Percentiles rank a stretch among this genome's conserved stretches.
Evolutionary conservation across 2,113 vertebrate species (phyloP).

Genomic region (Dolichotis patagonum): DNA sequence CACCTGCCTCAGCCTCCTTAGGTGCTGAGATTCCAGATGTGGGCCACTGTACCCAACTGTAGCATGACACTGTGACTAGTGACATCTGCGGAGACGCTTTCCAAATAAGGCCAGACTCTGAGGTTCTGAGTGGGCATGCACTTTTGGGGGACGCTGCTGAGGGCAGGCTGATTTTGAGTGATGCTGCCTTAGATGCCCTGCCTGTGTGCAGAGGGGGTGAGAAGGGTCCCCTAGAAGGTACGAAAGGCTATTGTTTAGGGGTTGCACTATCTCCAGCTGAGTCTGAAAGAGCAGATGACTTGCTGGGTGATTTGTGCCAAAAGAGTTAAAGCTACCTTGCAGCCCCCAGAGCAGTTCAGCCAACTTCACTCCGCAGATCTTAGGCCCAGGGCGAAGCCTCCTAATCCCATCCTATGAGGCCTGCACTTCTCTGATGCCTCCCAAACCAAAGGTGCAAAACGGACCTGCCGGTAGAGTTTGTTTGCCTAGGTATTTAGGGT

Average conservation of each 20-base stretch:
- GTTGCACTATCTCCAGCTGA: background rate
- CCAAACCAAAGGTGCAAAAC: background rate
- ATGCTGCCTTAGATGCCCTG: too few species aligned
- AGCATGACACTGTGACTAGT: background rate
- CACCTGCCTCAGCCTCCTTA: background rate
- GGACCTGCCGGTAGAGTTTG: background rate
- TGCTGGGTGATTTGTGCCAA: background rate
- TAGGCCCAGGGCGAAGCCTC: accelerated
- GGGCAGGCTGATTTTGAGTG: background rate
- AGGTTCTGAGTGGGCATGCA: background rate
- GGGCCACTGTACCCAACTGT: background rate
- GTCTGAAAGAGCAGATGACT: background rate
- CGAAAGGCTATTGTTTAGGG: background rate
- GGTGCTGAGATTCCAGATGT: background rate
- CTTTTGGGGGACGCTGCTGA: background rate
- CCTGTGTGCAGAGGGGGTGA: accelerated
- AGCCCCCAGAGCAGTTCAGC: background rate
- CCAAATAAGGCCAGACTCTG: background rate
- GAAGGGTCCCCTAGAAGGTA: background rate
- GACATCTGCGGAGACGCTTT: background rate
- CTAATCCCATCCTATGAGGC: background rate
- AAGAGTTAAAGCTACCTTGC: background rate
- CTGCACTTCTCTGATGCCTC: background rate
- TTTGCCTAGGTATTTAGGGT: background rate
- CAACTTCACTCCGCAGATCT: accelerated